Evolutionary conservation across 2,797 vertebrate genomes (phyloP).

Genomic region (Malurus leucopterus): DNA sequence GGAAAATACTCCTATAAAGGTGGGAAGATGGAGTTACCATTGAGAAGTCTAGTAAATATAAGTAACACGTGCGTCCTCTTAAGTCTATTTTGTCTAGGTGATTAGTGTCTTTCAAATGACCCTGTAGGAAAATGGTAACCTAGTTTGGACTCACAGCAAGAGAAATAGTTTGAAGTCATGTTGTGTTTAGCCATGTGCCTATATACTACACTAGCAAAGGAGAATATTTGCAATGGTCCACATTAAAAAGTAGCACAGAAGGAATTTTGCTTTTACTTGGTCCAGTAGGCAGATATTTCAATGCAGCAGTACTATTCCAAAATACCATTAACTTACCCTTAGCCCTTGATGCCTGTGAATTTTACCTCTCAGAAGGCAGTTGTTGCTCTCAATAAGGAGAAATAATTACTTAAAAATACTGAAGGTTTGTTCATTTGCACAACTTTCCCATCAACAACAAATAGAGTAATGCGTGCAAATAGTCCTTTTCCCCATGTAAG

Average conservation of each 20-base stretch:
- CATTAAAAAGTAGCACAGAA: neutral
- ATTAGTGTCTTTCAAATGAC: neutral
- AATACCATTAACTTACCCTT: neutral
- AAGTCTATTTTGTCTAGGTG: neutral
- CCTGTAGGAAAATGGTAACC: neutral
- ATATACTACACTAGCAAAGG: neutral
- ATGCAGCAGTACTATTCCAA: neutral
- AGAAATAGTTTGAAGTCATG: neutral
- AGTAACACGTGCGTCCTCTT: neutral
- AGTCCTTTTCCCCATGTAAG: neutral
- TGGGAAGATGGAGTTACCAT: neutral
- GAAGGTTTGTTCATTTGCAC: neutral
- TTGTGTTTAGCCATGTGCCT: neutral
- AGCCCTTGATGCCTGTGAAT: neutral
- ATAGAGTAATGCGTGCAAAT: neutral
- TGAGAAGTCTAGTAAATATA: neutral
- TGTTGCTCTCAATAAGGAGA: neutral
- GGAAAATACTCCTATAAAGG: neutral
- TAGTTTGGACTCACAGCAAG: neutral
- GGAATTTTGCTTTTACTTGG: neutral
- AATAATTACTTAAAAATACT: neutral
- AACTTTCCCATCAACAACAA: neutral
- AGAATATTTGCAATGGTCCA: neutral
- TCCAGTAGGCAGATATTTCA: neutral
- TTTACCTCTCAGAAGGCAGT: neutral